These are phyloP conservation scores for Heterotis niloticus DNA, from an alignment of 2,113 vertebrate species.

Conservation along the genomic window DNA sequence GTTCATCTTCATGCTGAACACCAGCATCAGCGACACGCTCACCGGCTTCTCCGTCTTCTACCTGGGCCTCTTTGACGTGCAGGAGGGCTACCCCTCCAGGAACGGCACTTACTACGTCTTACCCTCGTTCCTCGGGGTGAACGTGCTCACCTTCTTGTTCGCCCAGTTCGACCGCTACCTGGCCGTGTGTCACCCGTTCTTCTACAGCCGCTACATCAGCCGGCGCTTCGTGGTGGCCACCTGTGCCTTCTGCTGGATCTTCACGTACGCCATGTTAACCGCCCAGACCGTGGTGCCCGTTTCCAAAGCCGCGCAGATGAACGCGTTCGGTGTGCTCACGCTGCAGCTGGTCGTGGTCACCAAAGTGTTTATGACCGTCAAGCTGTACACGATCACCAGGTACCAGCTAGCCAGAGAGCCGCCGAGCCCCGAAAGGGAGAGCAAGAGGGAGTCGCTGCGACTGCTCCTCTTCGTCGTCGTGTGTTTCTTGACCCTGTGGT, in stretches of 20 bases:
- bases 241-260: conserved; percentile 25
- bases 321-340: conserved; percentile 14
- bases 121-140: conserved; percentile 28
- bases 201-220: conserved; percentile 19
- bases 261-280: conserved; percentile 21
- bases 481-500: conserved; percentile 23
- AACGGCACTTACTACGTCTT: conserved; percentile 27
- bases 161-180: conserved; percentile 26
- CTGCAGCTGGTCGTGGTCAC: conserved; percentile 23
- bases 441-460: conserved; percentile 24
- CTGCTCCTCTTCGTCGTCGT: conserved; percentile 23
- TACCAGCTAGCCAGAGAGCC: conserved; percentile 26
- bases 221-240: conserved; percentile 14
- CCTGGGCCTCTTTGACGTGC: conserved; percentile 25
- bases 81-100: conserved; percentile 27
- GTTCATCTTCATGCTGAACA: conserved; percentile 30
- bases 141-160: conserved; percentile 25
- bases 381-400: conserved; percentile 27
- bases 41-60: conserved; percentile 28
- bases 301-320: conserved; percentile 14
- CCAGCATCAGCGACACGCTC: conserved; percentile 27
- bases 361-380: conserved; percentile 20
- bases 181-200: conserved; percentile 25
- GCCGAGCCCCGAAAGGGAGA: conserved; percentile 20
- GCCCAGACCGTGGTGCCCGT: conserved; percentile 12